phyloP scores from a whole-genome alignment of 2,797 vertebrate genomes.

The Apogon hyalosoma region DNA sequence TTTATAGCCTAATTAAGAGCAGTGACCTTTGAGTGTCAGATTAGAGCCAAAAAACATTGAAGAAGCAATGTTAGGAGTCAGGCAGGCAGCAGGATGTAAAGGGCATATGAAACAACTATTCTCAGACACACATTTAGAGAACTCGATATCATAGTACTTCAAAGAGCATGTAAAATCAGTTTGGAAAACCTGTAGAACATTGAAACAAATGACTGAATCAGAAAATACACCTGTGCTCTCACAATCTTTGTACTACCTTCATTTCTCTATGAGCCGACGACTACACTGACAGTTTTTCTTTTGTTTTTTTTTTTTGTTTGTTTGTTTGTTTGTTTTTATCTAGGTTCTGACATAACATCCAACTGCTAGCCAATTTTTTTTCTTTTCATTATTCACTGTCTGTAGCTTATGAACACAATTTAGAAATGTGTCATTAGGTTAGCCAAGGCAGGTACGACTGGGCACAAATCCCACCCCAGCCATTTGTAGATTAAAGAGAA shows the following conservation, averaged over 20 bases:
- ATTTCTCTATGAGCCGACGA: neutral
- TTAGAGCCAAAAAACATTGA: slow-evolving; percentile 39
- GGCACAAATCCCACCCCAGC: neutral
- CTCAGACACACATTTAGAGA: slow-evolving; percentile 5
- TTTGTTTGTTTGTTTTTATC: neutral
- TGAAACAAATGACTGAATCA: slow-evolving; percentile 3
- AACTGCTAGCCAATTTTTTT: neutral
- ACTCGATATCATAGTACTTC: slow-evolving; percentile 4
- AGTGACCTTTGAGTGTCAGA: slow-evolving; percentile 46
- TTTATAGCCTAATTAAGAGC: slow-evolving; percentile 45
- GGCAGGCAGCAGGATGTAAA: slow-evolving; percentile 15
- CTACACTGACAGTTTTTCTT: too few relatives aligned
- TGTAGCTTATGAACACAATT: neutral
- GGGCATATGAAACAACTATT: slow-evolving; percentile 10
- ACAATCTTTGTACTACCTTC: neutral
- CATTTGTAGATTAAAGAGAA: slow-evolving; percentile 11
- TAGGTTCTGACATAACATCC: neutral
- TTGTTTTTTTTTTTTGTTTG: too few relatives aligned
- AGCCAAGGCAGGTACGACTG: neutral
- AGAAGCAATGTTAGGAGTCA: slow-evolving; percentile 9
- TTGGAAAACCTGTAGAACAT: slow-evolving; percentile 14
- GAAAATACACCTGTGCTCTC: neutral
- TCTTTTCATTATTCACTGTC: neutral
- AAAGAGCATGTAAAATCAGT: slow-evolving; percentile 15
- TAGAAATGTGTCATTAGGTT: neutral